These are phyloP conservation scores for Columbina picui DNA, from an alignment of 2,113 vertebrate species.

Conservation along the genomic window DNA sequence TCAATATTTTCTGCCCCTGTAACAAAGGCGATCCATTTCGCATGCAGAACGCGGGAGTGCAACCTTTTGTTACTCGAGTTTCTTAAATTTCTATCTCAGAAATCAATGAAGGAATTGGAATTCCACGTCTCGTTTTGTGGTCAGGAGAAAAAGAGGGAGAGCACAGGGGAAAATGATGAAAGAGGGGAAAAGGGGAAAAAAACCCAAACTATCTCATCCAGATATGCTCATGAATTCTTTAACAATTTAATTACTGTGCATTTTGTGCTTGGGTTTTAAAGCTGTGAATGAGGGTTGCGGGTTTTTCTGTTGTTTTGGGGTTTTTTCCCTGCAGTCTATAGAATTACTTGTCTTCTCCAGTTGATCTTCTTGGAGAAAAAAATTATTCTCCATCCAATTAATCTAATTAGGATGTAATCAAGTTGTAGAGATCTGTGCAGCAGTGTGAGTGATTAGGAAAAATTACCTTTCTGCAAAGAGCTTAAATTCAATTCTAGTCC, in stretches of 20 bases:
- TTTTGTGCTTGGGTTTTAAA: conserved; percentile 43
- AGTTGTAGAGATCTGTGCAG: conserved; percentile 69
- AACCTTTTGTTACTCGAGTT: conserved; percentile 62
- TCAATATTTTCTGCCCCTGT: conserved; percentile 62
- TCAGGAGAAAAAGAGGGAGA: conserved; percentile 7
- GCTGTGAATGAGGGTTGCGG: neutral
- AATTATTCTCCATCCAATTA: conserved; percentile 75
- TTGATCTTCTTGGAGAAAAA: conserved; percentile 61
- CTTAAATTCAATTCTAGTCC: conserved; percentile 64
- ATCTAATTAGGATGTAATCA: conserved; percentile 76
- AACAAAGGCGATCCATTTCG: conserved; percentile 62
- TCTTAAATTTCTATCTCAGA: conserved; percentile 70
- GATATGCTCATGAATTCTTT: conserved; percentile 45
- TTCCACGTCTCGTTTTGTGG: conserved; percentile 50
- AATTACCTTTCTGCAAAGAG: conserved; percentile 64
- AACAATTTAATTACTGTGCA: conserved; percentile 61
- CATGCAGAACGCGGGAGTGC: conserved; percentile 20
- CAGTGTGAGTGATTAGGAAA: conserved; percentile 72
- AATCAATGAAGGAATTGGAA: conserved; percentile 67
- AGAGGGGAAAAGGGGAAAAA: neutral
- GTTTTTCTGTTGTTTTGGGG: neutral
- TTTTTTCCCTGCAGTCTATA: neutral
- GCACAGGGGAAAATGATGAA: neutral
- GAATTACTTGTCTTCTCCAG: conserved; percentile 14
- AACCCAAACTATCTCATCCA: neutral